Evolutionary conservation across 2,113 vertebrate species (phyloP), one percentile per base, ranked within the genome.

Genomic region (Sprattus sprattus): DNA sequence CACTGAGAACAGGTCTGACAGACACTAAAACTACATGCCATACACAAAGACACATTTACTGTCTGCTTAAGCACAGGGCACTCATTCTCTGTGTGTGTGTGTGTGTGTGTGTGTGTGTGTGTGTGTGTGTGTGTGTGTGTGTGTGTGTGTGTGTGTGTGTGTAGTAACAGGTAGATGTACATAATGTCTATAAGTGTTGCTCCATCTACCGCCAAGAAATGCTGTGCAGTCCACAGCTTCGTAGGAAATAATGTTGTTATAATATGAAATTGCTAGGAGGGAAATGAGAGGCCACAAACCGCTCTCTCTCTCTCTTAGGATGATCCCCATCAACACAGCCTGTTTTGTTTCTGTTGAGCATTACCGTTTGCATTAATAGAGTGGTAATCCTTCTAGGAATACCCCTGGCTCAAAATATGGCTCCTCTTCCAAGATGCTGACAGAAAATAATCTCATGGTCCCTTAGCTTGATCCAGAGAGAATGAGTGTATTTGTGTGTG

Each of bases 371-470:
- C 84, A 87, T 88, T 87, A 90, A 88, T 90, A 88, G 85, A 82
- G 83, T 75, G 80, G n/a, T 28, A 60, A 82, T 84, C 75, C 89
- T 87, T 86, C 81, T 10, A 82, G 89, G 87, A 90, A 87, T 89
- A 85, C 82, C 82, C 52, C 54, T 28, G 52, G 85, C 84, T 86
- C 64, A 87, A 87, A 87, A 89, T 84, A 87, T 81, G 57, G 83
- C 81, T 84, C 80, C 85, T 87, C 89, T 71, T 71, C 89, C 87
- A 83, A 81, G 87, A 87, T 84, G 84, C 87, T 88, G 86, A 86
- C 84, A 90, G 84, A 87, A 90, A 90, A 90, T 90, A 90, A 87
- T 90, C 89, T 90, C 89, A 81, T 81, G 87, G 87, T 88, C 89
- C 89, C 89, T 86, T 28, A 88, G 86, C 64, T 71, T 28, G 64